These are phyloP conservation scores for Sebastes flavidus DNA, from an alignment of 2,797 vertebrate genomes.

Conservation along the genomic window DNA sequence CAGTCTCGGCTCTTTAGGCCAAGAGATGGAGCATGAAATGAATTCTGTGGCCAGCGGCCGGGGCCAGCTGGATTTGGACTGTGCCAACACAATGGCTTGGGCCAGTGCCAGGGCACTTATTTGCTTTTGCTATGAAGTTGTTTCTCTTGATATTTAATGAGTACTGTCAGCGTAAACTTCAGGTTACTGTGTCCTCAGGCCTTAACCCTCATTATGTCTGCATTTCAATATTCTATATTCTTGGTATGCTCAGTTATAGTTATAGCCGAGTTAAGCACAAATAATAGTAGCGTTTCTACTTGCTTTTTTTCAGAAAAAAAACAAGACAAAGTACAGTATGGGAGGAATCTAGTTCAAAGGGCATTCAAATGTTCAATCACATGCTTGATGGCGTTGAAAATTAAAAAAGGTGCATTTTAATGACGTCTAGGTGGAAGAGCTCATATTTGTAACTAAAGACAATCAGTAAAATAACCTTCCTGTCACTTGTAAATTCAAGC, in stretches of 20 bases:
- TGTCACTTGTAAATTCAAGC: no score
- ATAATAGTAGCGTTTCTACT: background rate
- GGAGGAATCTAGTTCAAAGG: background rate
- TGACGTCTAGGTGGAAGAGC: background rate
- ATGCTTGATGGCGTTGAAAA: background rate
- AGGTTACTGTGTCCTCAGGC: conserved; percentile 18
- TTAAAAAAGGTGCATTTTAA: background rate
- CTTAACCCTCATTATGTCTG: background rate
- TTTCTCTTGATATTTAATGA: conserved; percentile 54
- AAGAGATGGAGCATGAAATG: conserved; percentile 74
- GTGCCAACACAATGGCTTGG: conserved; percentile 56
- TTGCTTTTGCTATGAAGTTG: conserved; percentile 54
- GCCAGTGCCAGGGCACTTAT: conserved; percentile 43
- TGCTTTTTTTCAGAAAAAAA: background rate
- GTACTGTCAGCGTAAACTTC: conserved; percentile 38
- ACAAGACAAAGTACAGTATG: background rate
- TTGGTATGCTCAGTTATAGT: background rate
- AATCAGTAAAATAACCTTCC: background rate
- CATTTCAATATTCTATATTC: background rate
- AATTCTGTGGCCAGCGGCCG: conserved; percentile 54
- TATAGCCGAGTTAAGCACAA: background rate
- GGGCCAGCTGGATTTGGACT: conserved; percentile 51
- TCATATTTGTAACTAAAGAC: background rate
- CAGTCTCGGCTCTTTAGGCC: conserved; percentile 58
- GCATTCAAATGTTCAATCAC: background rate